A percentile compares a stretch with the other conserved stretches of the same genome.
These are phyloP conservation scores for Drosophila neotestacea DNA, from an alignment of 2,888 invertebrate genomes.

Conservation along the genomic window DNA sequence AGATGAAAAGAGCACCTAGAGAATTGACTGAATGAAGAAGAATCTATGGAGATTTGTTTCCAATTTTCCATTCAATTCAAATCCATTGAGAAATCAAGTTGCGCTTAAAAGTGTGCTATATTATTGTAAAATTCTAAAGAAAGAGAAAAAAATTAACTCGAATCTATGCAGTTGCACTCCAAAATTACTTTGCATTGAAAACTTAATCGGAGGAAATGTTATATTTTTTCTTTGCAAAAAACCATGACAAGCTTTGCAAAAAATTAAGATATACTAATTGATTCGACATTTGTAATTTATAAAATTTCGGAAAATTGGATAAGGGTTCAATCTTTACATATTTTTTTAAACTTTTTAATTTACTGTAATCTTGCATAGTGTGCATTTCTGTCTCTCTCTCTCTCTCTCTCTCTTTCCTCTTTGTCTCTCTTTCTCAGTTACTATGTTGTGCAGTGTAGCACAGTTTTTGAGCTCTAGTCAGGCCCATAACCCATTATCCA, in stretches of 20 bases:
- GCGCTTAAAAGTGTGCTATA: background rate
- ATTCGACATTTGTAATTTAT: too few species aligned
- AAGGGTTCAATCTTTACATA: too few species aligned
- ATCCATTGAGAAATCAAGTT: background rate
- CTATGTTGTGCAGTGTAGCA: conserved; percentile 16
- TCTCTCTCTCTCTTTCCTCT: too few species aligned
- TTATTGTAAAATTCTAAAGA: background rate
- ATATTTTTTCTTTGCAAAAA: too few species aligned
- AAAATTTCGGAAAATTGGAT: too few species aligned
- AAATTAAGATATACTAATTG: too few species aligned
- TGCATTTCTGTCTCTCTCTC: background rate
- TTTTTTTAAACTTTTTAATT: background rate
- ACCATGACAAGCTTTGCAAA: too few species aligned
- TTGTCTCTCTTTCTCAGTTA: too few species aligned
- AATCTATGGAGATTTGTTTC: background rate
- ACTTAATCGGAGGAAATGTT: too few species aligned
- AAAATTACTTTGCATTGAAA: too few species aligned
- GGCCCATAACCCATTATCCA: conserved; percentile 30
- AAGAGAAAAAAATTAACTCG: too few species aligned
- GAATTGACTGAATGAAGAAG: background rate
- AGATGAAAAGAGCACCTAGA: background rate
- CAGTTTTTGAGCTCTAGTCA: conserved; percentile 17
- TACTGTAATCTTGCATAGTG: background rate
- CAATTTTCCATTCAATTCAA: conserved; percentile 3
- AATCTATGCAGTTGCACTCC: too few species aligned